A percentile compares a stretch with the other conserved stretches of the same genome.
phyloP scores from a whole-genome alignment of 2,888 invertebrate genomes.

The Eupithecia vulgata region DNA sequence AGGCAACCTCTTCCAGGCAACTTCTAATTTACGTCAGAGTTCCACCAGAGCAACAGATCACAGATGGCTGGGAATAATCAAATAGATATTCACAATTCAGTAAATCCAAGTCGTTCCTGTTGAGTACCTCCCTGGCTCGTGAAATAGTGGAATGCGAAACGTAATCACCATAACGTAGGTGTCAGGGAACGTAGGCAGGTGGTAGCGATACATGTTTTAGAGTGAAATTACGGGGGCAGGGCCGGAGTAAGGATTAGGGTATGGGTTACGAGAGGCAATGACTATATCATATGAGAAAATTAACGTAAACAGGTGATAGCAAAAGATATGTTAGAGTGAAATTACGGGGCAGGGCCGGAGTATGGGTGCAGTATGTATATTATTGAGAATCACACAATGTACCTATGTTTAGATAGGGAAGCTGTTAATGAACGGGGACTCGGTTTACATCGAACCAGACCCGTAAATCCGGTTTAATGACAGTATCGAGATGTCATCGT shows the following conservation, averaged over 20 bases:
- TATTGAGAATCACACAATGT: no score
- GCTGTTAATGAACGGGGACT: no score
- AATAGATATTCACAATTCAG: neutral
- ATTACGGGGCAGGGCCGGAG: no score
- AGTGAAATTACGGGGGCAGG: conserved; percentile 36
- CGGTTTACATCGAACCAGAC: no score
- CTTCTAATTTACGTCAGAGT: neutral
- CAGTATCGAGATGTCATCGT: no score
- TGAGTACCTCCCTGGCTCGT: conserved; percentile 23
- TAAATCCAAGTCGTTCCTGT: conserved; percentile 2
- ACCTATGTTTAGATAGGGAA: no score
- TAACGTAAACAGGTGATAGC: no score
- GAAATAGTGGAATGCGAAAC: conserved; percentile 28
- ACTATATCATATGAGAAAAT: no score
- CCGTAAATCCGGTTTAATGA: no score
- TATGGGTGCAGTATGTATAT: no score
- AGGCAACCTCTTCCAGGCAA: neutral
- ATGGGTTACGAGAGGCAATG: neutral
- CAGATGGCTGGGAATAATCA: neutral
- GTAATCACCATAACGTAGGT: conserved; percentile 39
- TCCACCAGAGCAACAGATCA: neutral
- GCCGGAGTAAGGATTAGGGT: conserved; percentile 14
- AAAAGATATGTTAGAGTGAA: no score
- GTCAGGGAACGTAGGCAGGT: conserved; percentile 12
- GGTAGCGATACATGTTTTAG: conserved; percentile 35